Evolutionary conservation across 2,113 vertebrate genomes (phyloP).

Genomic region (Archocentrus centrarchus): DNA sequence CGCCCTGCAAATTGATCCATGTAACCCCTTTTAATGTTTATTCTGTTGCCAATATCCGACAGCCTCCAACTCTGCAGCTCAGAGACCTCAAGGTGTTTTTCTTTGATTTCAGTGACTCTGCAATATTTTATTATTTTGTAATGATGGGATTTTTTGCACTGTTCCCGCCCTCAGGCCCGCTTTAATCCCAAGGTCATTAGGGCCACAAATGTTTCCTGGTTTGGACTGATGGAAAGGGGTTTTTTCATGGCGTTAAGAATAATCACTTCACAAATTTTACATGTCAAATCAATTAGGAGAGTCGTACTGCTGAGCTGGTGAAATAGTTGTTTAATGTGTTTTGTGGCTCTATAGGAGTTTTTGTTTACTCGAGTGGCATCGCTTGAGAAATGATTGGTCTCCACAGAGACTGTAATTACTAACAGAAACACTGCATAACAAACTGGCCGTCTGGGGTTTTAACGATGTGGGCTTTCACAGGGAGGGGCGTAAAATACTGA

Average conservation of each 20-base stretch:
- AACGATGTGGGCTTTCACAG: not conserved
- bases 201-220: not conserved
- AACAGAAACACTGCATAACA: not conserved
- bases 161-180: too few relatives aligned
- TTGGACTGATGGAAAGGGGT: not conserved
- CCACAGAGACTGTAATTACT: not conserved
- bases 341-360: not conserved
- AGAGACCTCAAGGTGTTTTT: not conserved
- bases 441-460: not conserved
- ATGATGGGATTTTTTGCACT: not conserved
- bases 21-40: conserved; percentile 8
- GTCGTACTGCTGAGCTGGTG: not conserved
- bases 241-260: not conserved
- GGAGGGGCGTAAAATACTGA: not conserved
- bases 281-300: not conserved
- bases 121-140: not conserved
- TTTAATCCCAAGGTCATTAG: not conserved
- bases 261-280: not conserved
- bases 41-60: not conserved
- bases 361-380: not conserved
- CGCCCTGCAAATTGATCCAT: conserved; percentile 20
- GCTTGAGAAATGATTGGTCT: conserved; percentile 2
- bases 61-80: not conserved
- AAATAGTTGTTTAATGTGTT: conserved; percentile 3
- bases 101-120: not conserved